Evolutionary conservation across 2,797 vertebrate species (phyloP).

Genomic region (Cyclura pinguis): DNA sequence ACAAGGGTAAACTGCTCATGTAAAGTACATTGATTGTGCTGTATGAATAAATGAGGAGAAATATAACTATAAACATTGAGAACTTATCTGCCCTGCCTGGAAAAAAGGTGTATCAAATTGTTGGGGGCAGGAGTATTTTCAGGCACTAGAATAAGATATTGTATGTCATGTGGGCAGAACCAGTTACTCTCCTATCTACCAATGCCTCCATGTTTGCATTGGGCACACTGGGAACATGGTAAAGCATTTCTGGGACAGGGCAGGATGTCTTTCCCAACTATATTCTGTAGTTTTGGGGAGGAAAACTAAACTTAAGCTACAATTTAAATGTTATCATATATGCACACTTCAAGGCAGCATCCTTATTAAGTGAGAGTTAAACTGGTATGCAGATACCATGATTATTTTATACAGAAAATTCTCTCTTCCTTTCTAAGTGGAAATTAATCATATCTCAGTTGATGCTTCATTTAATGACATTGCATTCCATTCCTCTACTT

Average conservation of each 20-base stretch:
- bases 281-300: background rate
- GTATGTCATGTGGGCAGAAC: background rate
- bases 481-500: background rate
- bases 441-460: constrained; percentile 1
- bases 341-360: background rate
- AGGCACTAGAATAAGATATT: no score
- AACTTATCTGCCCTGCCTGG: background rate
- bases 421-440: background rate
- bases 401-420: background rate
- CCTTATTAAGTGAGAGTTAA: background rate
- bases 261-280: background rate
- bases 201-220: background rate
- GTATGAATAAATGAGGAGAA: no score
- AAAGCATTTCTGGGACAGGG: background rate
- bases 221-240: background rate
- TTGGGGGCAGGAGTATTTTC: background rate
- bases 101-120: background rate
- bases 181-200: background rate
- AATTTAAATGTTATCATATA: background rate
- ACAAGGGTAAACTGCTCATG: no score
- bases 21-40: no score
- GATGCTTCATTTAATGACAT: constrained; percentile 24
- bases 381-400: background rate
- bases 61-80: background rate
- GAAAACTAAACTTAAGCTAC: background rate